Percentiles rank a stretch among this genome's conserved stretches.
Evolutionary conservation across 1,140 invertebrate species (phyloP).

Genomic region (Charaxes varanes): DNA sequence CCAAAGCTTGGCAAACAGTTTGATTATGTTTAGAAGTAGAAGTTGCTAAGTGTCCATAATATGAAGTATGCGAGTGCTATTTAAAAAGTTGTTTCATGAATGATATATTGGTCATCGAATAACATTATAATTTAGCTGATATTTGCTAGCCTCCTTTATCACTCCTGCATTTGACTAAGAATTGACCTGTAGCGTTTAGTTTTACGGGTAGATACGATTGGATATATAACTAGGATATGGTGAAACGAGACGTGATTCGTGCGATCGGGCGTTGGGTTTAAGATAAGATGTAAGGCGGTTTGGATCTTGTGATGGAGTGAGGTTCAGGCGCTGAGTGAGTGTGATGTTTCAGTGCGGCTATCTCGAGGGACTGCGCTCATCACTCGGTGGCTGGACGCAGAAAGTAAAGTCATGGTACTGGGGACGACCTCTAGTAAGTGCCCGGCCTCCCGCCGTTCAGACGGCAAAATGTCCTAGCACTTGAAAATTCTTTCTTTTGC

Average conservation of each 20-base stretch:
- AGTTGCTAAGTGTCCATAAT: slow-evolving; percentile 18
- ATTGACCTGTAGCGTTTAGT: slow-evolving; percentile 9
- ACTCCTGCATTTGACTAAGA: slow-evolving; percentile 16
- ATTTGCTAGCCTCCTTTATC: slow-evolving; percentile 12
- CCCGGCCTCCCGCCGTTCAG: slow-evolving; percentile 53
- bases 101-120: slow-evolving; percentile 12
- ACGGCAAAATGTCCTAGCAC: slow-evolving; percentile 66
- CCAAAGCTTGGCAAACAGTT: slow-evolving; percentile 17
- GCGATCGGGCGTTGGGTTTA: not conserved
- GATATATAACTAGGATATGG: not conserved
- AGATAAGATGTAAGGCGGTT: not conserved
- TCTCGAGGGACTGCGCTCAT: slow-evolving; percentile 92
- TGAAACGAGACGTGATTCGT: slow-evolving; percentile 2
- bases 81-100: slow-evolving; percentile 12
- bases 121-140: slow-evolving; percentile 16
- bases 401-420: slow-evolving; percentile 96
- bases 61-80: slow-evolving; percentile 18
- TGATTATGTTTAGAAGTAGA: slow-evolving; percentile 16
- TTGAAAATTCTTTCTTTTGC: slow-evolving; percentile 64
- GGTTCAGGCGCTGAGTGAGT: slow-evolving; percentile 58
- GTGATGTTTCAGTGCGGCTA: slow-evolving; percentile 86
- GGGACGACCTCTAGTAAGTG: slow-evolving; percentile 95
- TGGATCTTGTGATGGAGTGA: slow-evolving; percentile 10
- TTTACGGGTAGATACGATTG: slow-evolving; percentile 13
- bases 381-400: slow-evolving; percentile 93